Conservation (phyloP, 2,888 invertebrate species). For the Fabriciana adippe region DNA sequence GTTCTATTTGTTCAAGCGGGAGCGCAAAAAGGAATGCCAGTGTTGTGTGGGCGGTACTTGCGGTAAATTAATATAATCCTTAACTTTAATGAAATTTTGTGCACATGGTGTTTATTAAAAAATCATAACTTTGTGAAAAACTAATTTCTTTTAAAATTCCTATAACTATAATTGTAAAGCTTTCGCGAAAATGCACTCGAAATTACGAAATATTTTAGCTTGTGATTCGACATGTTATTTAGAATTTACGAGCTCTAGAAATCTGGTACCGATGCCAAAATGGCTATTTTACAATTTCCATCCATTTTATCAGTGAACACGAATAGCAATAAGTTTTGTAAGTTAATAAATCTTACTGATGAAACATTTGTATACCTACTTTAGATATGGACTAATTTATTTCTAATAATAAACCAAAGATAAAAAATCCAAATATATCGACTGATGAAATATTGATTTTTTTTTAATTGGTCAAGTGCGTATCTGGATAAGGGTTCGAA, state of each 20-base stretch:
- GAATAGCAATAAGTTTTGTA: too few species aligned
- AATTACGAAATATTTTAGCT: conserved; percentile 4
- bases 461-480: too few species aligned
- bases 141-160: too few species aligned
- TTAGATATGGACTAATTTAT: too few species aligned
- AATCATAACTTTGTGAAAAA: not conserved
- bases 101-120: not conserved
- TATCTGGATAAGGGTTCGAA: too few species aligned
- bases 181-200: not conserved
- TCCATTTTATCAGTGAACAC: conserved; percentile 1
- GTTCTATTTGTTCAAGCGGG: conserved; percentile 13
- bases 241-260: not conserved
- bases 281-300: conserved; percentile 12
- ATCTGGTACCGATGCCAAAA: conserved; percentile 3
- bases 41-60: conserved; percentile 1
- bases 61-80: conserved; percentile 17
- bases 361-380: too few species aligned
- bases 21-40: conserved; percentile 5
- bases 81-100: conserved; percentile 15
- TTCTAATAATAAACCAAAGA: too few species aligned
- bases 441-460: too few species aligned
- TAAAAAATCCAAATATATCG: too few species aligned
- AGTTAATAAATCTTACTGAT: too few species aligned
- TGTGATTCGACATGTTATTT: not conserved
- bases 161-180: too few species aligned